Evolutionary conservation across 2,888 invertebrate genomes (phyloP).

Genomic region (Drosophila stalkeri): DNA sequence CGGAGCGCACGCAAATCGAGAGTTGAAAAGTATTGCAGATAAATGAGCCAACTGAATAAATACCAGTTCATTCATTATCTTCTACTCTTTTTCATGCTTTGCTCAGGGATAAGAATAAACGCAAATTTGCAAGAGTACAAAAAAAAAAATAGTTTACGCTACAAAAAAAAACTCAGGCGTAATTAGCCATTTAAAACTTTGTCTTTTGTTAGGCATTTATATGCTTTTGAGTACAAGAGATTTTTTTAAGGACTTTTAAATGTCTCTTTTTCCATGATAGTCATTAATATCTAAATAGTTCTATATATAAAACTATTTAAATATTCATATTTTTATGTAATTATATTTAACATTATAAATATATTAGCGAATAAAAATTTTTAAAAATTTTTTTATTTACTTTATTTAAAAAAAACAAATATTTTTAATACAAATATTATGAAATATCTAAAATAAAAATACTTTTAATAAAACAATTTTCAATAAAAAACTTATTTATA

Average conservation of each 20-base stretch:
- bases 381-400: too few species aligned
- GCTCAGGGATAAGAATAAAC: not conserved
- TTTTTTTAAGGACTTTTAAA: rapidly evolving
- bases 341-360: too few species aligned
- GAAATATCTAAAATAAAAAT: too few species aligned
- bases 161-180: too few species aligned
- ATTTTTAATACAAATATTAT: too few species aligned
- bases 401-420: too few species aligned
- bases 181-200: constrained; percentile 1
- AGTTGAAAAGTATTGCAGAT: constrained; percentile 57
- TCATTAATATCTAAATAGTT: too few species aligned
- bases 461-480: too few species aligned
- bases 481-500: too few species aligned
- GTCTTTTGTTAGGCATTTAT: not conserved
- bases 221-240: too few species aligned
- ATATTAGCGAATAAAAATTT: too few species aligned
- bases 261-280: not conserved
- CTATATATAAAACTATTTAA: not conserved
- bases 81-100: not conserved
- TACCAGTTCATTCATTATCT: constrained; percentile 19
- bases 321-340: not conserved
- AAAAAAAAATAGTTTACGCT: not conserved
- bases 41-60: constrained; percentile 48
- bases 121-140: not conserved
- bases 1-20: constrained; percentile 52